Percentiles rank a stretch among this genome's conserved stretches.
These are phyloP conservation scores for Carposina sasakii DNA, from an alignment of 1,140 invertebrate genomes.

Conservation along the genomic window DNA sequence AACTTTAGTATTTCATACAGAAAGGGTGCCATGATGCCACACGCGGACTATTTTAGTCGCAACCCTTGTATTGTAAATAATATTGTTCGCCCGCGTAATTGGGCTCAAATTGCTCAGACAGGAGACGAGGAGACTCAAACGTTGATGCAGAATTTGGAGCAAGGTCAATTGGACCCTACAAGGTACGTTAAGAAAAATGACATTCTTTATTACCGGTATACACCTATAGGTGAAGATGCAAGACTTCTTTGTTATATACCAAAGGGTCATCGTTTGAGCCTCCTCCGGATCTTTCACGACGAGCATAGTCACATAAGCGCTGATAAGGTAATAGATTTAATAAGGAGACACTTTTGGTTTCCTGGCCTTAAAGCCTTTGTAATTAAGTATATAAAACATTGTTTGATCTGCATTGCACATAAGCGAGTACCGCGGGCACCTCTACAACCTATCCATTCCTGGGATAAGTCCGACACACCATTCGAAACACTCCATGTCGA, in stretches of 20 bases:
- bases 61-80: conserved; percentile 17
- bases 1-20: conserved; percentile 48
- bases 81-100: conserved; percentile 12
- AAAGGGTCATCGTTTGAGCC: conserved; percentile 13
- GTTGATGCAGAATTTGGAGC: conserved; percentile 2
- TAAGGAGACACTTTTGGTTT: no score
- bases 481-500: conserved; percentile 25
- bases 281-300: conserved; percentile 27
- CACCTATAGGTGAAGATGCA: conserved; percentile 3
- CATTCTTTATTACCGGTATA: conserved; percentile 6
- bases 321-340: no score
- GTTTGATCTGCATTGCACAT: no score
- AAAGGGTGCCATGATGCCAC: conserved; percentile 25
- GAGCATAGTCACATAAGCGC: no score
- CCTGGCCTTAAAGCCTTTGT: no score
- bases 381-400: no score
- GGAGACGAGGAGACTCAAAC: conserved; percentile 14
- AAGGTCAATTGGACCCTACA: conserved; percentile 4
- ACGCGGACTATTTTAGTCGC: conserved; percentile 42
- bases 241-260: conserved; percentile 12
- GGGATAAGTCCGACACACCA: conserved; percentile 10
- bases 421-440: no score
- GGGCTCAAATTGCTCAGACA: conserved; percentile 16
- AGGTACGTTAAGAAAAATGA: conserved; percentile 8
- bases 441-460: no score